Evolutionary conservation across 37 sponge, comb jelly and placozoan genomes (phyloP).

Genomic region (Cladorhizidae sp.): DNA sequence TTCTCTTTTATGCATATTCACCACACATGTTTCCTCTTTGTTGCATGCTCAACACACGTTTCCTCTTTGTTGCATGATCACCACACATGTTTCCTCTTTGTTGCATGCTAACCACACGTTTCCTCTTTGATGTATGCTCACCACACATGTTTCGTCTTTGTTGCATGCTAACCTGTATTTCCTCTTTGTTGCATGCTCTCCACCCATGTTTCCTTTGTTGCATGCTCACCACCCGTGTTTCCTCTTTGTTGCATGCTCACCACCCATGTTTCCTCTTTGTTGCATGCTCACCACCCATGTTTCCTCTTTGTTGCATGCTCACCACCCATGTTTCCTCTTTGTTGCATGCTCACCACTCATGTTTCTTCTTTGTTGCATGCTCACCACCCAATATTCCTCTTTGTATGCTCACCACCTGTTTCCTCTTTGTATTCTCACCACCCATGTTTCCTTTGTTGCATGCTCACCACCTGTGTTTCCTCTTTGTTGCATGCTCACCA

Average conservation of each 20-base stretch:
- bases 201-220: too few species aligned
- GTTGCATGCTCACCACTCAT: neutral
- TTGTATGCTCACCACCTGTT: too few species aligned
- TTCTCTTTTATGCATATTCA: neutral
- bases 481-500: neutral
- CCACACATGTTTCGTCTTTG: neutral
- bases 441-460: neutral
- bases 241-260: neutral
- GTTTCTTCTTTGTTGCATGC: neutral
- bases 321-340: constrained; percentile 52
- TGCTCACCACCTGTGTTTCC: neutral
- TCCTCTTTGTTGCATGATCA: neutral
- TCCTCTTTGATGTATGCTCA: neutral
- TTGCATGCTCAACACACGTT: neutral
- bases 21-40: too few species aligned
- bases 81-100: neutral
- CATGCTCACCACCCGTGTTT: neutral
- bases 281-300: neutral
- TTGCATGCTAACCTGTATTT: neutral
- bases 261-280: neutral
- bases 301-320: neutral
- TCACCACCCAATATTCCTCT: too few species aligned
- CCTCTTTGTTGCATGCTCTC: neutral
- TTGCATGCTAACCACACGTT: neutral
- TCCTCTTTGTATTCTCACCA: neutral